phyloP scores from a whole-genome alignment of 2,113 vertebrate genomes.

The Petromus typicus region DNA sequence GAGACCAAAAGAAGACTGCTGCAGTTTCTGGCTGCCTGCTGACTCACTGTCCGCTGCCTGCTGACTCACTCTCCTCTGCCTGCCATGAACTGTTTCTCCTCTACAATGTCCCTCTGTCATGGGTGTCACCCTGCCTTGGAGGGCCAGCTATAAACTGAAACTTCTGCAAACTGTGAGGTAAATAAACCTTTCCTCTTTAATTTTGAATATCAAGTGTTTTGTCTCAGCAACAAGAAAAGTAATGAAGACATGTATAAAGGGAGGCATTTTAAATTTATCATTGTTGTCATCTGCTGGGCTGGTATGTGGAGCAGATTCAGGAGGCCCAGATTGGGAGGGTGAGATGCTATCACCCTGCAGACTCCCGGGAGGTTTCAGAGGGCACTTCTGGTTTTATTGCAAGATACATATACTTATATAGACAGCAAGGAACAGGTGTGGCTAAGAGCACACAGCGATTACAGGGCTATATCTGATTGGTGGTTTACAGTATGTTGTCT shows the following conservation, averaged over 20 bases:
- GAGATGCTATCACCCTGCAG: too few species aligned
- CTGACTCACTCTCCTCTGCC: too few species aligned
- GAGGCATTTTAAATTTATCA: background rate
- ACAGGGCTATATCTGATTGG: too few species aligned
- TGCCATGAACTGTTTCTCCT: background rate
- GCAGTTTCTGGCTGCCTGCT: background rate
- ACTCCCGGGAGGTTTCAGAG: too few species aligned
- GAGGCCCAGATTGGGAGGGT: too few species aligned
- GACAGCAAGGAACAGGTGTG: too few species aligned
- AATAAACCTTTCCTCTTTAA: background rate
- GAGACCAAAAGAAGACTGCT: background rate
- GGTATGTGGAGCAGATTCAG: too few species aligned
- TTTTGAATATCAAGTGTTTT: background rate
- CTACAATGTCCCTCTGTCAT: background rate
- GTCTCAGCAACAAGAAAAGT: background rate
- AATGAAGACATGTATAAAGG: background rate
- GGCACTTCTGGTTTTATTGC: too few species aligned
- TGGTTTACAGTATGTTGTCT: too few species aligned
- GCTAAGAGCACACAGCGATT: too few species aligned
- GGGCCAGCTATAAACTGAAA: background rate
- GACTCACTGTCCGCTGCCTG: background rate
- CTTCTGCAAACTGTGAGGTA: background rate
- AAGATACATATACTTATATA: too few species aligned
- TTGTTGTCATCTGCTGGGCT: too few species aligned
- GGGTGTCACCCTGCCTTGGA: background rate